phyloP scores from a whole-genome alignment of 2,888 invertebrate species.

The Epirrhoe alternata region DNA sequence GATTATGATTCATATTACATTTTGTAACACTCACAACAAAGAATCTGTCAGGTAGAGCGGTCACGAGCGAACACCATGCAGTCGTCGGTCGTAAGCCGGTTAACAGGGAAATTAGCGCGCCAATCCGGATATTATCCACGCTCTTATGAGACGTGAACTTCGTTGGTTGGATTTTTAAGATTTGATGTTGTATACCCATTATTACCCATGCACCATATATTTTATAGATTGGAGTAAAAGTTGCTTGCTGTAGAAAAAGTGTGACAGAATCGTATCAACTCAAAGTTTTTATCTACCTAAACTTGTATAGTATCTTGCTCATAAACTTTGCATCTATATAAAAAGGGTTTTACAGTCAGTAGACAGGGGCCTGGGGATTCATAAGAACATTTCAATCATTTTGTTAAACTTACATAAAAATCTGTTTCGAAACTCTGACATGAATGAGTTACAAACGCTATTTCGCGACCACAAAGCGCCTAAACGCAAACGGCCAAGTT shows the following conservation, averaged over 20 bases:
- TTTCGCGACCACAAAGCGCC: conserved; percentile 13
- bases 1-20: neutral
- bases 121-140: conserved; percentile 37
- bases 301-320: too few species aligned
- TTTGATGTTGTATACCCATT: neutral
- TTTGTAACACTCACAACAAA: conserved; percentile 1
- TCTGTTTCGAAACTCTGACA: neutral
- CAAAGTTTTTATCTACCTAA: too few species aligned
- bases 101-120: conserved; percentile 58
- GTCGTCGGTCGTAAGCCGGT: conserved; percentile 45
- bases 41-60: conserved; percentile 18
- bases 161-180: conserved; percentile 14
- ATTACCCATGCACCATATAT: too few species aligned
- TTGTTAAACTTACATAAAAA: neutral
- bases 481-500: conserved; percentile 20
- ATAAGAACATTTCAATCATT: too few species aligned
- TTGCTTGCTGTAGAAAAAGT: too few species aligned
- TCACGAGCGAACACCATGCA: conserved; percentile 41
- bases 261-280: too few species aligned
- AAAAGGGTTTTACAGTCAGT: too few species aligned
- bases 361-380: too few species aligned
- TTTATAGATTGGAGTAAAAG: too few species aligned
- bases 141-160: conserved; percentile 19
- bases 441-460: conserved; percentile 7
- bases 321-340: too few species aligned